Evolutionary conservation across 2,797 vertebrate species (phyloP).

Genomic region (Zenarchopterus dispar): DNA sequence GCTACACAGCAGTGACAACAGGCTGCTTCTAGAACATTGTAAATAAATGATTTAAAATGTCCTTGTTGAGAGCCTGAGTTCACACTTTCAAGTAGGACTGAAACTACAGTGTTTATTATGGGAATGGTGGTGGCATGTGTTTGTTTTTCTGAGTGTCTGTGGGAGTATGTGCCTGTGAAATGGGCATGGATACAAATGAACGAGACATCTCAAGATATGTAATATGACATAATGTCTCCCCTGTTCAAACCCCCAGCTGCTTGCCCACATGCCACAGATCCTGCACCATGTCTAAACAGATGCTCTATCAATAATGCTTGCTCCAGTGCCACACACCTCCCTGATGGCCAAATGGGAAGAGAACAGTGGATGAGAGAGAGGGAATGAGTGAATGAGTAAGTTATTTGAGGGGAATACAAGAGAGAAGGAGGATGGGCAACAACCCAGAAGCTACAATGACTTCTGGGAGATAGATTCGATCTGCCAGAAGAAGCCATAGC

Average conservation of each 20-base stretch:
- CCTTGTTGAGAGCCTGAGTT: constrained; percentile 32
- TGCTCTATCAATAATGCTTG: constrained; percentile 80
- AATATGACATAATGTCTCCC: constrained; percentile 79
- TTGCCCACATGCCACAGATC: constrained; percentile 79
- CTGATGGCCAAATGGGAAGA: constrained; percentile 73
- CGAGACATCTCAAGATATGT: constrained; percentile 78
- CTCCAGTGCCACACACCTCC: constrained; percentile 76
- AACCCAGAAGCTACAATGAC: constrained; percentile 64
- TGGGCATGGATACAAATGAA: constrained; percentile 67
- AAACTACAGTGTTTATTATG: constrained; percentile 38
- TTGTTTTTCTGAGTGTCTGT: constrained; percentile 55
- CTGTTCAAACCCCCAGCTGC: constrained; percentile 78
- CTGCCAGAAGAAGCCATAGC: constrained; percentile 68
- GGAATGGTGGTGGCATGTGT: constrained; percentile 47
- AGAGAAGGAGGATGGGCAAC: constrained; percentile 61
- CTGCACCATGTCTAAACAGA: constrained; percentile 78
- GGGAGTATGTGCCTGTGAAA: constrained; percentile 62
- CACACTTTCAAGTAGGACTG: constrained; percentile 37
- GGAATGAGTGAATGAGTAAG: constrained; percentile 63
- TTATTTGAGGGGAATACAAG: constrained; percentile 63
- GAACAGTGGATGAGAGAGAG: constrained; percentile 56
- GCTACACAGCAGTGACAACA: constrained; percentile 48
- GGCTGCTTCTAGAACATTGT: constrained; percentile 42
- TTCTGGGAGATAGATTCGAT: constrained; percentile 66
- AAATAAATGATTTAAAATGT: constrained; percentile 47